phyloP scores from a whole-genome alignment of 1,140 invertebrate species.

The Gryllus bimaculatus region DNA sequence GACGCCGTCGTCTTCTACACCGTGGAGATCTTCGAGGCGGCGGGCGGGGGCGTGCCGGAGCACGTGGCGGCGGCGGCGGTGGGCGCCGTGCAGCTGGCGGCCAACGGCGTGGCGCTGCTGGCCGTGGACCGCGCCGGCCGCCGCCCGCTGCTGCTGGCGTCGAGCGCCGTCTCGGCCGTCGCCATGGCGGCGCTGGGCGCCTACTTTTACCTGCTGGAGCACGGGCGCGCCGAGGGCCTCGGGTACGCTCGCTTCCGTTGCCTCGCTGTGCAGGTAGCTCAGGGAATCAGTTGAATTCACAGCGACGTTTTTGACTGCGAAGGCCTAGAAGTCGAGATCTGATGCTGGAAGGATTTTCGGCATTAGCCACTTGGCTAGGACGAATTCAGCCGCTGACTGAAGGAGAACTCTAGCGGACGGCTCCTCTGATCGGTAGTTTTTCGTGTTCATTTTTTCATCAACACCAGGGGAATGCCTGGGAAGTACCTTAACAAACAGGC shows the following conservation, averaged over 20 bases:
- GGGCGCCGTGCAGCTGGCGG: constrained; percentile 46
- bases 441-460: too few relatives aligned
- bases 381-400: too few relatives aligned
- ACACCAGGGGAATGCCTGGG: too few relatives aligned
- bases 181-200: constrained; percentile 42
- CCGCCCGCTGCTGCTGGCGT: constrained; percentile 39
- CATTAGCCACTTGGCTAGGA: too few relatives aligned
- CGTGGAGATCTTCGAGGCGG: constrained; percentile 50
- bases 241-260: constrained; percentile 9
- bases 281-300: too few relatives aligned
- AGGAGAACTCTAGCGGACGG: too few relatives aligned
- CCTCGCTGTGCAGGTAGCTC: too few relatives aligned
- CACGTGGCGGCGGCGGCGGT: constrained; percentile 53
- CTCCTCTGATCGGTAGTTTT: too few relatives aligned
- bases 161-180: constrained; percentile 41
- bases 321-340: too few relatives aligned
- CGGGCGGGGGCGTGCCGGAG: constrained; percentile 45
- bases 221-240: constrained; percentile 24
- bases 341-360: too few relatives aligned
- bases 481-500: too few relatives aligned
- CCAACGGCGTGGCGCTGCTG: constrained; percentile 39
- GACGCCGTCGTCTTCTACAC: constrained; percentile 63
- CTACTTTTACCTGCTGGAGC: constrained; percentile 42
- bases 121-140: constrained; percentile 44
- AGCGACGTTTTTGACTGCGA: too few relatives aligned